These are phyloP conservation scores for Melanargia galathea DNA, from an alignment of 2,888 invertebrate genomes.

Conservation along the genomic window DNA sequence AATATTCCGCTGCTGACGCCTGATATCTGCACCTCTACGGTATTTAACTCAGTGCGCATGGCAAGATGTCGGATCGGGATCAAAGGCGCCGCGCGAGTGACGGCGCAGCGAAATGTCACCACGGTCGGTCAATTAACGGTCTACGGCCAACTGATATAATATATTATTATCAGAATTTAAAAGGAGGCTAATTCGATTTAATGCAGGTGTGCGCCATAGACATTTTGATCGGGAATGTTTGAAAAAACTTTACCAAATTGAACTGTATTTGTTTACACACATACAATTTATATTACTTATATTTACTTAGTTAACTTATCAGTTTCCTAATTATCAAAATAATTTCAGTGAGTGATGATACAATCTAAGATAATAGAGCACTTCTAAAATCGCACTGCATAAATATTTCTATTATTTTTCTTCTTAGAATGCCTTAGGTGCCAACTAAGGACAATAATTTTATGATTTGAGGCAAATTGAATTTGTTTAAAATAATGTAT, in stretches of 20 bases:
- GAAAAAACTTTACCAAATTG: not conserved
- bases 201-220: not conserved
- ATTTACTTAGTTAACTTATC: too few species aligned
- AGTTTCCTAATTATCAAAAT: too few species aligned
- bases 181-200: constrained; percentile 32
- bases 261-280: not conserved
- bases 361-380: too few species aligned
- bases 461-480: too few species aligned
- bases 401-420: too few species aligned
- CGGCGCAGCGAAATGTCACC: constrained; percentile 76
- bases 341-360: too few species aligned
- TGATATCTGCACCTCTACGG: not conserved
- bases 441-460: too few species aligned
- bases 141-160: constrained; percentile 22
- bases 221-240: not conserved
- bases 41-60: constrained; percentile 48
- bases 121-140: constrained; percentile 75
- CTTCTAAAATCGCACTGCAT: too few species aligned
- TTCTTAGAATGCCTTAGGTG: too few species aligned
- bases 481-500: too few species aligned
- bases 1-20: too few species aligned
- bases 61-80: constrained; percentile 60
- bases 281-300: too few species aligned
- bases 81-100: constrained; percentile 71
- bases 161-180: constrained; percentile 27